phyloP scores from a whole-genome alignment of 2,888 invertebrate species.

The Torymus auratus region DNA sequence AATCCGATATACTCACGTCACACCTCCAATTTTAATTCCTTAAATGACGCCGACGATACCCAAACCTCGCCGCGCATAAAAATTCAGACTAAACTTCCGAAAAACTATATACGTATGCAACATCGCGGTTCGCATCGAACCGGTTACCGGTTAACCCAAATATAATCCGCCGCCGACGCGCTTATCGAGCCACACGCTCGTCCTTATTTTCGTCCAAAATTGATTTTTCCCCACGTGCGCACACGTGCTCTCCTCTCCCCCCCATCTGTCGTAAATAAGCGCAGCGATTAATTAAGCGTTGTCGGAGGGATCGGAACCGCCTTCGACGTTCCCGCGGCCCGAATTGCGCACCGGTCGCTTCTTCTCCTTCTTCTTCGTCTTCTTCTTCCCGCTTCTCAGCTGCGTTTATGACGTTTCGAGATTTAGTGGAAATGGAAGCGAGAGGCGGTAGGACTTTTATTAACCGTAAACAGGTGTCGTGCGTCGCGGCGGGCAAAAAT shows the following conservation, averaged over 20 bases:
- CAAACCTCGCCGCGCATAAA: no score
- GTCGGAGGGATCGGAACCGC: slow-evolving; percentile 43
- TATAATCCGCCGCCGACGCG: slow-evolving; percentile 6
- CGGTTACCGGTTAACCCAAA: slow-evolving; percentile 44
- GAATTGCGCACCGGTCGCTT: slow-evolving; percentile 19
- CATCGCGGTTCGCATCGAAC: not conserved
- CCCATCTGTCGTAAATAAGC: slow-evolving; percentile 42
- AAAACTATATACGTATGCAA: no score
- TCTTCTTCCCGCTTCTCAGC: not conserved
- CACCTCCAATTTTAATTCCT: no score
- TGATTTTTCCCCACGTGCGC: slow-evolving; percentile 20
- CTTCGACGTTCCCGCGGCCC: slow-evolving; percentile 26
- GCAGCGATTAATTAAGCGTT: slow-evolving; percentile 51
- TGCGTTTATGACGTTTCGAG: slow-evolving; percentile 23
- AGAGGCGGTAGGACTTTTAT: slow-evolving; percentile 30
- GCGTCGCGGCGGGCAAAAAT: slow-evolving; percentile 3
- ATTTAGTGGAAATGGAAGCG: slow-evolving; percentile 41
- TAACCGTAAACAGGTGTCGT: slow-evolving; percentile 48
- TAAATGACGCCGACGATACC: no score
- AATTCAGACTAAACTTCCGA: no score
- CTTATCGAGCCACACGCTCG: slow-evolving; percentile 12
- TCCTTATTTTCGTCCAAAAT: slow-evolving; percentile 37
- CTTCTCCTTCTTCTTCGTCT: not conserved
- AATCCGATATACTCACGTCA: no score
- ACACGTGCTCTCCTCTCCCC: not conserved